Conservation (phyloP, 2,888 invertebrate species). For the Rotaria magnacalcarata region DNA sequence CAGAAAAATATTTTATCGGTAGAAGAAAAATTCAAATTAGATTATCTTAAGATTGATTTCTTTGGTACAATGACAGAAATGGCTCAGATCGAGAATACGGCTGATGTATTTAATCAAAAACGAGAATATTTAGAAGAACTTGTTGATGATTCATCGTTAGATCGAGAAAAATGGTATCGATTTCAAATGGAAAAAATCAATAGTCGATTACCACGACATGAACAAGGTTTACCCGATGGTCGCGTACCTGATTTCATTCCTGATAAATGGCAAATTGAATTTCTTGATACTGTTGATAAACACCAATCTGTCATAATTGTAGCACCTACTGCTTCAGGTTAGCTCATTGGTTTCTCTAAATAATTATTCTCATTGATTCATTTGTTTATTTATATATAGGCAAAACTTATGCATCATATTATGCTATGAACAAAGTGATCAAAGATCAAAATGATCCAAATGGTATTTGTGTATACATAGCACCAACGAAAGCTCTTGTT, state of each 20-base stretch:
- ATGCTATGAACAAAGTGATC: constrained; percentile 45
- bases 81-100: not conserved
- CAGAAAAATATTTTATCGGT: not conserved
- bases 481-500: constrained; percentile 47
- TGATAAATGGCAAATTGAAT: constrained; percentile 46
- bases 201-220: constrained; percentile 31
- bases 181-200: constrained; percentile 43
- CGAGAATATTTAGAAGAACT: not conserved
- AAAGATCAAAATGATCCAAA: constrained; percentile 36
- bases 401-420: constrained; percentile 46
- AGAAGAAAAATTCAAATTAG: not conserved
- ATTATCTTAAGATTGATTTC: not conserved
- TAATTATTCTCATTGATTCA: not conserved
- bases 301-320: constrained; percentile 45
- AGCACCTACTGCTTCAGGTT: constrained; percentile 45
- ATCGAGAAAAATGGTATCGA: constrained; percentile 15
- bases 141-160: not conserved
- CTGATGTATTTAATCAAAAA: not conserved
- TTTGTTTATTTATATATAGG: not conserved
- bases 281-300: constrained; percentile 46
- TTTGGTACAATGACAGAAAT: not conserved
- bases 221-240: not conserved
- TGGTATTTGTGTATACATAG: constrained; percentile 43
- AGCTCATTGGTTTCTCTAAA: not conserved
- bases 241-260: constrained; percentile 42